Conservation (phyloP, 2,113 vertebrate species). For the Alouatta palliata region DNA sequence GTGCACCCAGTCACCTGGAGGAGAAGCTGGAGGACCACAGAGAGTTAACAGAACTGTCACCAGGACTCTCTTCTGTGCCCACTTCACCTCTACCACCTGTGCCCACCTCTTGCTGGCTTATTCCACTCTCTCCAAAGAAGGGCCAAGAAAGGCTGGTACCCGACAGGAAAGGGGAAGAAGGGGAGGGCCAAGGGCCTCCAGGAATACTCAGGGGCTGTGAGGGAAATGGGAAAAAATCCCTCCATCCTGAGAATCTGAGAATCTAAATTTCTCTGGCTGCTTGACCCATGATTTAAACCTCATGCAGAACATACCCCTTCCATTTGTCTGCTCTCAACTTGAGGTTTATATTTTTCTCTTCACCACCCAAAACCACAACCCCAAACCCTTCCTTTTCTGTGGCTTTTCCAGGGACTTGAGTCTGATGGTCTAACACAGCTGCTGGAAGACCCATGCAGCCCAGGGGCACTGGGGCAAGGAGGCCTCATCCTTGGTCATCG, state of each 20-base stretch:
- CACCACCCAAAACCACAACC: not conserved
- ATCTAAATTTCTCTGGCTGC: not conserved
- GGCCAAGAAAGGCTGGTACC: not conserved
- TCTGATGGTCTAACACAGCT: not conserved
- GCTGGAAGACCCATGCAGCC: not conserved
- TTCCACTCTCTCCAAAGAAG: not conserved
- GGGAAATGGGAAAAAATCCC: not conserved
- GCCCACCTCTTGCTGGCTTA: not conserved
- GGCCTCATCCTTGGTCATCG: not conserved
- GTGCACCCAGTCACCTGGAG: not conserved
- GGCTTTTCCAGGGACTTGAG: not conserved
- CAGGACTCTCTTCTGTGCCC: not conserved
- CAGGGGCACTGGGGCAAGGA: not conserved
- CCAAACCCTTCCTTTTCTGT: not conserved
- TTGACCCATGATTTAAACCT: no score
- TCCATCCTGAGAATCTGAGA: not conserved
- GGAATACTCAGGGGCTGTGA: not conserved
- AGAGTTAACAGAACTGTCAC: not conserved
- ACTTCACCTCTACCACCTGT: no score
- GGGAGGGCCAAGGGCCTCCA: not conserved
- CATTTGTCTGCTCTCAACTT: not conserved
- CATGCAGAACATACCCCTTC: rapidly evolving
- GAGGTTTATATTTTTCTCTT: not conserved
- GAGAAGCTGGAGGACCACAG: not conserved
- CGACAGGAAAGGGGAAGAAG: not conserved